These are phyloP conservation scores for Deilephila porcellus DNA, from an alignment of 2,888 invertebrate species.

Conservation along the genomic window DNA sequence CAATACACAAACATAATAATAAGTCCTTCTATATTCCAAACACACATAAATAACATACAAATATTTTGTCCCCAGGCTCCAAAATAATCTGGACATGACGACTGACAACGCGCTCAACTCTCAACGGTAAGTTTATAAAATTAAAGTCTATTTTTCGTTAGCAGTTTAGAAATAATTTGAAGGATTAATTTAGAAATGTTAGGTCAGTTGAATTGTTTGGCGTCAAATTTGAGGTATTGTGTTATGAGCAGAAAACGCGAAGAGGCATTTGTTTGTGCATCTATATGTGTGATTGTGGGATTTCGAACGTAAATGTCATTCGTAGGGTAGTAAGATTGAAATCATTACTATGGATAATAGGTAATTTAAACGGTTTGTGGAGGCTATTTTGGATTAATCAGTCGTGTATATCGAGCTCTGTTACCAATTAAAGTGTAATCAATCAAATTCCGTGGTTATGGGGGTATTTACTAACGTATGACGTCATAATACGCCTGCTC, in stretches of 20 bases:
- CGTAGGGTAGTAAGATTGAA: too few species aligned
- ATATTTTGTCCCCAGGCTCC: constrained; percentile 60
- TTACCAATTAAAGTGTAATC: too few species aligned
- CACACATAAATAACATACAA: constrained; percentile 20
- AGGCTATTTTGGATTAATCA: too few species aligned
- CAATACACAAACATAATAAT: neutral
- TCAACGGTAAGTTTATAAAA: constrained; percentile 63
- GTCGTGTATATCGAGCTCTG: too few species aligned
- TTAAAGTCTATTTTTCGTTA: constrained; percentile 27
- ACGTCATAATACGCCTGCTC: too few species aligned
- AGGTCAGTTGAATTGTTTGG: neutral
- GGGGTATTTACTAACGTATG: too few species aligned
- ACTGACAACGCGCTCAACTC: constrained; percentile 76
- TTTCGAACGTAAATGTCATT: too few species aligned
- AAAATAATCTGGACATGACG: constrained; percentile 58
- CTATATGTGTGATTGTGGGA: neutral
- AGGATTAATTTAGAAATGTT: constrained; percentile 14
- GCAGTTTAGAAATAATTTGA: neutral
- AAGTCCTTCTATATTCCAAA: neutral
- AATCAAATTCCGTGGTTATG: too few species aligned
- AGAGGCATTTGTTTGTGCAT: neutral
- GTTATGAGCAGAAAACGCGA: constrained; percentile 2
- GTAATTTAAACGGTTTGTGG: too few species aligned
- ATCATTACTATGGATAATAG: too few species aligned
- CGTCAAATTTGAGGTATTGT: constrained; percentile 2